A percentile compares a stretch with the other conserved stretches of the same genome.
These are phyloP conservation scores for Zosterops borbonicus DNA, from an alignment of 2,113 vertebrate genomes.

Conservation along the genomic window DNA sequence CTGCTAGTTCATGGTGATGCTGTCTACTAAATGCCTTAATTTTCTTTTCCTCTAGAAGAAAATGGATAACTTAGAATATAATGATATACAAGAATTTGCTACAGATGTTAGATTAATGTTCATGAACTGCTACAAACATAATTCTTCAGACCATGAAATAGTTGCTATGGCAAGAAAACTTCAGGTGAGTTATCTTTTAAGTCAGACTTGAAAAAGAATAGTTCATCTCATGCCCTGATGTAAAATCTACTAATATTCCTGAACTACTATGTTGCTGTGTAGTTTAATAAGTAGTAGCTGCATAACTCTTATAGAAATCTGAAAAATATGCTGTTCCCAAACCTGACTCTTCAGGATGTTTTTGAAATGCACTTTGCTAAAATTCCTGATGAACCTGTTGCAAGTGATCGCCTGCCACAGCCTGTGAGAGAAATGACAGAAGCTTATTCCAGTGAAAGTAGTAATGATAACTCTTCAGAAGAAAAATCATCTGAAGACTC, in stretches of 20 bases:
- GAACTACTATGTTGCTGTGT: background rate
- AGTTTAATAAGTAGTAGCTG: background rate
- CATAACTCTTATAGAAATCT: background rate
- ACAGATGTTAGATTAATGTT: constrained; percentile 91
- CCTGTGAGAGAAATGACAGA: background rate
- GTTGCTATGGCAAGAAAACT: constrained; percentile 88
- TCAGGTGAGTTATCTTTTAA: constrained; percentile 76
- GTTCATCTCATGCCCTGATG: background rate
- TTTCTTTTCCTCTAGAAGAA: constrained; percentile 77
- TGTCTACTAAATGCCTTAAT: background rate
- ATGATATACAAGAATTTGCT: constrained; percentile 83
- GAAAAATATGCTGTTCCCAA: background rate
- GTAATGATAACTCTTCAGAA: constrained; percentile 74
- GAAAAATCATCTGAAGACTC: constrained; percentile 75
- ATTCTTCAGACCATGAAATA: constrained; percentile 84
- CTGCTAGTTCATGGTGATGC: background rate
- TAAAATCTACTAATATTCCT: background rate
- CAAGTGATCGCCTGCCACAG: background rate
- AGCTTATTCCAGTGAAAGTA: constrained; percentile 66
- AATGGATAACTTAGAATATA: constrained; percentile 85
- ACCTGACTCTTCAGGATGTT: constrained; percentile 79
- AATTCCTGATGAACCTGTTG: constrained; percentile 77
- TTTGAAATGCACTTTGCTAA: constrained; percentile 87
- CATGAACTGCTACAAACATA: constrained; percentile 86
- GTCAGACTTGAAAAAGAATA: background rate